Conservation (phyloP, 2,797 vertebrate species). For the Selene dorsalis region DNA sequence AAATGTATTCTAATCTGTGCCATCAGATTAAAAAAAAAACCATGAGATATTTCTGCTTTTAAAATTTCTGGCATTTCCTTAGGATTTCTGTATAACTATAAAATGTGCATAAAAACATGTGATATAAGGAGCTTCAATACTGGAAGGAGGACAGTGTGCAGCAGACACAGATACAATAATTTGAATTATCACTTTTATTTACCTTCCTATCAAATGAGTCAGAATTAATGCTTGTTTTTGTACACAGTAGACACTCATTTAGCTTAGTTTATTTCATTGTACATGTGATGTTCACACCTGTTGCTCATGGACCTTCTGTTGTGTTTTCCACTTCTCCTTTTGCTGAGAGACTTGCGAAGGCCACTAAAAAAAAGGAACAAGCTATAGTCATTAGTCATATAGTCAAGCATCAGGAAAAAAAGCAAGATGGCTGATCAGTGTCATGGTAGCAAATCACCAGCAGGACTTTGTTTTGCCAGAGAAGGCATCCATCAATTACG, state of each 20-base stretch:
- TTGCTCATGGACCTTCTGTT: constrained; percentile 82
- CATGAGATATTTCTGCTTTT: not conserved
- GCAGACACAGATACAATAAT: not conserved
- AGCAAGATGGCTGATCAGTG: not conserved
- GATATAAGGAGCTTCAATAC: not conserved
- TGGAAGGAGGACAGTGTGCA: not conserved
- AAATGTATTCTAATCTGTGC: not conserved
- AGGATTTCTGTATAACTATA: not conserved
- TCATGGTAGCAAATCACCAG: not conserved
- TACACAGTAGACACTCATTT: not conserved
- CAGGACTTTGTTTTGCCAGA: not conserved
- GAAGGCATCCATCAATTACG: not conserved
- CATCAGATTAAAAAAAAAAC: not conserved
- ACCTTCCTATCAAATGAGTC: not conserved
- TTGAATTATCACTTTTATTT: not conserved
- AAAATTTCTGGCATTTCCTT: not conserved
- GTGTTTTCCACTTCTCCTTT: constrained; percentile 86
- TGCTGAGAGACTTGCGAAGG: constrained; percentile 90
- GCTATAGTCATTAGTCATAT: not conserved
- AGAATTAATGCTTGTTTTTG: not conserved
- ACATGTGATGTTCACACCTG: constrained; percentile 78
- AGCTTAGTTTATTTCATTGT: not conserved
- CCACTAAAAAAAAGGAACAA: constrained; percentile 78
- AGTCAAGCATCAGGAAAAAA: not conserved
- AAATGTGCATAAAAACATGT: not conserved